Base-by-base conservation (phyloP, 2,888 invertebrate species). In the Empis livida region DNA sequence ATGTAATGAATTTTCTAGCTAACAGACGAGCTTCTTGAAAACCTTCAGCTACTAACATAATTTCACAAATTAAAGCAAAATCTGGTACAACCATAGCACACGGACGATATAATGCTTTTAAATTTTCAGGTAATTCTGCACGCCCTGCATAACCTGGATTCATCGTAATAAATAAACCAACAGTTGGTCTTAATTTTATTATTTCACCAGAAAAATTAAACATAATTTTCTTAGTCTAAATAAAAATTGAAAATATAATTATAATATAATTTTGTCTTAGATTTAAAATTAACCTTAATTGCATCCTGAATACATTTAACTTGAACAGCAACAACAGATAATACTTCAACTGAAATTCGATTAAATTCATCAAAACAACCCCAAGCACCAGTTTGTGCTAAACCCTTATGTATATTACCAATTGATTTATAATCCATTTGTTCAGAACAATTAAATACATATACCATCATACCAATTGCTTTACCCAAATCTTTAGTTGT, bases 351-450 rank as follows among this genome's bases (percentile, higher is more conserved):
- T 0, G 93, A 85, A 59, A 95, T 95, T 48, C 94, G 77, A 69
- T 95, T 95, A 68, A 95, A 95, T 67, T 95, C 94, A 63, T 95
- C 94, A 65, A 95, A 95, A 64, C 95, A 95, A 31, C 94, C 94
- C 94, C 94, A 94, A 10, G 92, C 89, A 1, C 94, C 94, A 0
- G 64, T 63, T 44, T 67, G 66, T 9, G 66, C 59, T n/a, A 67
- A 52, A 63, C 78, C 94, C 72, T 94, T 94, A 71, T 92, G 94
- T 68, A 94, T 94, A 65, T 90, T 91, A 23, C 90, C 94, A 56
- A 91, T 85, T 2, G 92, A 92, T 69, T 89, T 90, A 71, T 93
- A 94, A 68, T 94, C 94, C 93, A 94, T 93, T 73, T 94, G 93
- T 65, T 94, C 93, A 0, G 93, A 93, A 67, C 93, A 94, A 67